These are phyloP conservation scores for Malurus melanocephalus DNA, from an alignment of 2,113 vertebrate genomes.

Conservation along the genomic window DNA sequence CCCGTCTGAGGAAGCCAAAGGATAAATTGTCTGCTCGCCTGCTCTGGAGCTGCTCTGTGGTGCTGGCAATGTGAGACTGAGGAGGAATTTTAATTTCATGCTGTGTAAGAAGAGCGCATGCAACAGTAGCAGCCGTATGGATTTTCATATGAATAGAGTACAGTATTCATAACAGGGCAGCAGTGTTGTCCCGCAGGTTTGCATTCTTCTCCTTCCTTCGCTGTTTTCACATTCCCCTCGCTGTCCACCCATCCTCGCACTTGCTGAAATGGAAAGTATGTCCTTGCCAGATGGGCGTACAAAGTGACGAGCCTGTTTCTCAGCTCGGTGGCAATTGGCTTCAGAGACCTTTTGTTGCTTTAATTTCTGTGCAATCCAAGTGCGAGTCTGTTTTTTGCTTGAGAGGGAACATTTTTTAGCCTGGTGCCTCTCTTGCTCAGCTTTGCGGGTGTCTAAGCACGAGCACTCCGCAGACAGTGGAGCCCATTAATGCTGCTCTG, in stretches of 20 bases:
- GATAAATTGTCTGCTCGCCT: conserved; percentile 58
- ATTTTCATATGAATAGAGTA: conserved; percentile 62
- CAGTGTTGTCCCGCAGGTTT: conserved; percentile 53
- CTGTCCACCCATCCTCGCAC: conserved; percentile 28
- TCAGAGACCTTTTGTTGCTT: conserved; percentile 46
- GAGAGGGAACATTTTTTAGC: conserved; percentile 58
- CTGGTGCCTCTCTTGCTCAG: conserved; percentile 54
- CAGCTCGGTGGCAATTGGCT: not conserved
- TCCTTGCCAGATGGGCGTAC: conserved; percentile 48
- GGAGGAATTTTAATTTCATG: conserved; percentile 72
- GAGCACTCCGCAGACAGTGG: conserved; percentile 47
- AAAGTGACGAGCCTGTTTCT: conserved; percentile 16
- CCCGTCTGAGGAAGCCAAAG: conserved; percentile 41
- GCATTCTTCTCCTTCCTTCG: conserved; percentile 44
- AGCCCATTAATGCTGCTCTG: conserved; percentile 64
- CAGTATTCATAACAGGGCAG: conserved; percentile 44
- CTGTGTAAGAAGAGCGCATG: conserved; percentile 54
- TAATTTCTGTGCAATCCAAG: conserved; percentile 45
- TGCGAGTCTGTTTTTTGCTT: conserved; percentile 52
- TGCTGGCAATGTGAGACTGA: conserved; percentile 51
- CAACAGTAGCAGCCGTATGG: conserved; percentile 61
- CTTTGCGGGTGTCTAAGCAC: conserved; percentile 50
- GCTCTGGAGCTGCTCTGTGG: conserved; percentile 36
- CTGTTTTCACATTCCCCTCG: conserved; percentile 15
- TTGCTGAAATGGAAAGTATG: conserved; percentile 52